Evolutionary conservation across 1,140 invertebrate species (phyloP).

Genomic region (Ceratitis capitata): DNA sequence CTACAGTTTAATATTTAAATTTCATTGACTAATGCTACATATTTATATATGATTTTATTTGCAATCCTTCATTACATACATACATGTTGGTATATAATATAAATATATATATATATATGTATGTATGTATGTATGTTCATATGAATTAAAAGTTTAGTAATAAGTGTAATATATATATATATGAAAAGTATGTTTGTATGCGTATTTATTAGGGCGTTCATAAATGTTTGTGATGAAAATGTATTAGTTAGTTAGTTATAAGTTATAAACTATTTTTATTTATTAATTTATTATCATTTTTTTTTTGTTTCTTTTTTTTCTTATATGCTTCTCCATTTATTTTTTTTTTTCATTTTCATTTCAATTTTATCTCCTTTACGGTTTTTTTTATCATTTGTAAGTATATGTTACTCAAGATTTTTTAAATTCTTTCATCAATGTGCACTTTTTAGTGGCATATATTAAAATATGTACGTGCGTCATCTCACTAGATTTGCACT

Average conservation of each 20-base stretch:
- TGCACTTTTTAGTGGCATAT: too few relatives aligned
- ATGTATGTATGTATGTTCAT: background rate
- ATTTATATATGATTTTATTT: constrained; percentile 24
- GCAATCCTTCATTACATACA: background rate
- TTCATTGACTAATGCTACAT: constrained; percentile 29
- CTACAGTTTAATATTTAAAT: constrained; percentile 16
- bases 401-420: too few relatives aligned
- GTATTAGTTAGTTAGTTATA: background rate
- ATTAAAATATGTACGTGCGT: too few relatives aligned
- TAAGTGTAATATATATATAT: background rate
- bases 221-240: background rate
- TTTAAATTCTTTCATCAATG: too few relatives aligned
- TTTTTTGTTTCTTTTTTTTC: constrained; percentile 1
- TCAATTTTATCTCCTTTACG: too few relatives aligned
- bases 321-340: background rate
- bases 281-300: background rate
- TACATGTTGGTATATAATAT: background rate
- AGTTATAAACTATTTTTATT: background rate
- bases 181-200: constrained; percentile 28
- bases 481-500: too few relatives aligned
- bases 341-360: too few relatives aligned
- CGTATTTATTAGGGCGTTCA: background rate
- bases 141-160: background rate
- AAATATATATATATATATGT: background rate
- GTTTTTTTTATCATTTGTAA: too few relatives aligned